Base-by-base conservation (phyloP, 2,888 invertebrate species). In the Sinhomidia bicolor region DNA sequence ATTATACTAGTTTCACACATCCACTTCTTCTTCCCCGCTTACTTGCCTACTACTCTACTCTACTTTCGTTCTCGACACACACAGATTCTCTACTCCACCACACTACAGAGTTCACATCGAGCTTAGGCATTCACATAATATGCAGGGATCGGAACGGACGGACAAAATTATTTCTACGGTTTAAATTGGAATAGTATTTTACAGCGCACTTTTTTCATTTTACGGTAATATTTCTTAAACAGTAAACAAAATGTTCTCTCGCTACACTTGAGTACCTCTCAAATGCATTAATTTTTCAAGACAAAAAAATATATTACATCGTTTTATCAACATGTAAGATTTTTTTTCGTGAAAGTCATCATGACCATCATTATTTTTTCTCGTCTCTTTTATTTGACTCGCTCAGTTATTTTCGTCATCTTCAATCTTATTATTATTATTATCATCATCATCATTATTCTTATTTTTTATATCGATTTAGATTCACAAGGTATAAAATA, bases 341-440 rank as follows among this genome's bases (percentile, higher is more conserved):
- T n/a, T n/a, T 23, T 17, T 68, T 71, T 71, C 44, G 71, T 71
- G 44, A 76, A 76, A 76, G 76, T 76, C 76, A 76, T 76, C 76
- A 76, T 76, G 76, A 76, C 76, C 26, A 54, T 76, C 76, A 54
- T 54, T 51, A 76, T 76, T 76, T 76, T 17, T 74, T 14, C 14
- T n/a, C n/a, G n/a, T 6, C 54, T 78, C 23, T 26, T 23, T 76
- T 32, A 76, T 54, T 54, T 29, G 36, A 32, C 36, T 65, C 65
- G 65, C 65, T 65, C 36, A 65, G 65, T 65, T 65, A 36, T 65
- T 32, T 65, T 36, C 36, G 32, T 65, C 36, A n/a, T n/a, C n/a
- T n/a, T n/a, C n/a, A n/a, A 36, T 65, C 65, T 32, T 32, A 36
- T 36, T 65, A 14, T 65, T 65, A 60, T 60, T 29, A 29, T 60